A percentile compares a stretch with the other conserved stretches of the same genome.
Evolutionary conservation across 1,140 invertebrate genomes (phyloP).

Genomic region (Drosophila repleta): DNA sequence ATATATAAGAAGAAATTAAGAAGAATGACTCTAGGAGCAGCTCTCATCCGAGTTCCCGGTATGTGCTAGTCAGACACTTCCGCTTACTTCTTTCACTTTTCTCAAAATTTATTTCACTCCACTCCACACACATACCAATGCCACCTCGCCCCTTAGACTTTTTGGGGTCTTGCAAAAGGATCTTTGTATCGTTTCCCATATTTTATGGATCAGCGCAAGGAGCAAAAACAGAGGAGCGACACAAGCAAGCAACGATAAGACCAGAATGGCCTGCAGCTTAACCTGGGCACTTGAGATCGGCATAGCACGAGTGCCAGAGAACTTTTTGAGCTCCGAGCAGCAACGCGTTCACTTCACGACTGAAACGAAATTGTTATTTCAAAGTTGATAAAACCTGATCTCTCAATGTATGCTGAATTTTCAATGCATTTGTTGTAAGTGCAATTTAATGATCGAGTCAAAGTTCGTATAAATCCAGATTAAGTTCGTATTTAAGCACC

Average conservation of each 20-base stretch:
- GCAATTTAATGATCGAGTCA: not conserved
- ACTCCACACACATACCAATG: slow-evolving; percentile 54
- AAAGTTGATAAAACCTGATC: not conserved
- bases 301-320: slow-evolving; percentile 21
- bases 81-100: too few species aligned
- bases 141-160: slow-evolving; percentile 44
- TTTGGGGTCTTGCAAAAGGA: slow-evolving; percentile 1
- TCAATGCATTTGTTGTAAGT: not conserved
- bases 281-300: slow-evolving; percentile 6
- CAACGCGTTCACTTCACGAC: slow-evolving; percentile 6
- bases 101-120: too few species aligned
- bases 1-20: too few species aligned
- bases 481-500: too few species aligned
- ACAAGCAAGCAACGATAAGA: slow-evolving; percentile 14
- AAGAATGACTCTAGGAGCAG: too few species aligned
- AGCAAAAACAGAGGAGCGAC: slow-evolving; percentile 36
- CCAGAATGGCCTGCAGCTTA: slow-evolving; percentile 18
- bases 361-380: not conserved
- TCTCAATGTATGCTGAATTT: too few species aligned
- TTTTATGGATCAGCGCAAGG: slow-evolving; percentile 25
- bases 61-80: not conserved
- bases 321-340: not conserved
- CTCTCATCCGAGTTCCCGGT: not conserved
- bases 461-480: not conserved
- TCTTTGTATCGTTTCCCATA: not conserved